Conservation (phyloP, 2,888 invertebrate species). For the Ashinkailepas kermadecensis region DNA sequence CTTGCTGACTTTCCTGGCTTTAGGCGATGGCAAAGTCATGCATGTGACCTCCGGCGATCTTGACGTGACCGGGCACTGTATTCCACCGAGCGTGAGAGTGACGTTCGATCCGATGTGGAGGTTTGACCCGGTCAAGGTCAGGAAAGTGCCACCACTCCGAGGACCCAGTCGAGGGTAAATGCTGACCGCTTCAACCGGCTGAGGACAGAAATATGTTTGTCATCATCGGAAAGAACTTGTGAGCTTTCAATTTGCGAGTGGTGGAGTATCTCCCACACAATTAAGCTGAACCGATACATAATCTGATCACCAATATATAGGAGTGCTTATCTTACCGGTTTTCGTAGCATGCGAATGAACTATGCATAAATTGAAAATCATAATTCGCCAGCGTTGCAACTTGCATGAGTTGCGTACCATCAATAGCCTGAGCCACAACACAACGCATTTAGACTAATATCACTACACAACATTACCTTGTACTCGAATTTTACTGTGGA, state of each 20-base stretch:
- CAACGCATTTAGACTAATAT: no score
- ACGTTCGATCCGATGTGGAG: conserved; percentile 87
- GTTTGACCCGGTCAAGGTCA: conserved; percentile 85
- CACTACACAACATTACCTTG: conserved; percentile 45
- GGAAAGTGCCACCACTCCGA: conserved; percentile 85
- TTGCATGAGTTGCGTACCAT: no score
- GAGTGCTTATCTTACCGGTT: no score
- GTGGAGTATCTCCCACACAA: no score
- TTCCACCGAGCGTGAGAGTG: conserved; percentile 56
- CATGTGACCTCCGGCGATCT: conserved; percentile 80
- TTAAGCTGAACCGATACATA: no score
- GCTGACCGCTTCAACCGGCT: conserved; percentile 69
- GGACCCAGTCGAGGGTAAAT: conserved; percentile 81
- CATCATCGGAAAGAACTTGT: no score
- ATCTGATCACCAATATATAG: no score
- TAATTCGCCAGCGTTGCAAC: no score
- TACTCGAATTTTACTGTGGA: conserved; percentile 84
- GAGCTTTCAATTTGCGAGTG: no score
- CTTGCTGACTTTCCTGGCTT: conserved; percentile 57
- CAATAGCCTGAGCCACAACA: no score
- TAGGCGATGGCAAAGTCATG: conserved; percentile 64
- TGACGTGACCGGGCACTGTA: conserved; percentile 79
- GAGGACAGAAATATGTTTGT: not conserved
- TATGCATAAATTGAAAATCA: no score
- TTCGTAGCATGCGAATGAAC: no score